Conservation (phyloP, 2,888 invertebrate species). For the Dynastes hyllus region DNA sequence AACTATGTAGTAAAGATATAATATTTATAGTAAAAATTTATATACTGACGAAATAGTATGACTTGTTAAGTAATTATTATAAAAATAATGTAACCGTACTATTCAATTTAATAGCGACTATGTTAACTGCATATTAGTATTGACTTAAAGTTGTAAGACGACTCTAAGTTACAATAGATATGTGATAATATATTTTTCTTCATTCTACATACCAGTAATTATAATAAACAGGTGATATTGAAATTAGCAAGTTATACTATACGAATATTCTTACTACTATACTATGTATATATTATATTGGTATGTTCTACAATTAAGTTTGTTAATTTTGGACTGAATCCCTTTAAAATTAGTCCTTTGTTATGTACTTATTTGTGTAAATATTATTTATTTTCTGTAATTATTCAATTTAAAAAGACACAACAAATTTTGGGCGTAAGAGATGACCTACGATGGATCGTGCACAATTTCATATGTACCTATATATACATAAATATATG, state of each 20-base stretch:
- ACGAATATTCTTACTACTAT: conserved; percentile 24
- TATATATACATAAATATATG: conserved; percentile 37
- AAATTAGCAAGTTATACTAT: conserved; percentile 53
- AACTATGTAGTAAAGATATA: conserved; percentile 53
- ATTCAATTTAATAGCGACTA: conserved; percentile 24
- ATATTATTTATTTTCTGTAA: conserved; percentile 61
- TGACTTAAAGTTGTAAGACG: conserved; percentile 1
- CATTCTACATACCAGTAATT: conserved; percentile 28
- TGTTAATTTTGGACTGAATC: conserved; percentile 52
- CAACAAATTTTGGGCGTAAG: conserved; percentile 37
- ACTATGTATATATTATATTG: conserved; percentile 50
- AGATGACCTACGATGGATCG: conserved; percentile 30
- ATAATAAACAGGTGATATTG: conserved; percentile 43
- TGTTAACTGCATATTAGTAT: conserved; percentile 15
- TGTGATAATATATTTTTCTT: background rate
- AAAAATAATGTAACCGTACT: conserved; percentile 44
- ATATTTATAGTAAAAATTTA: conserved; percentile 40
- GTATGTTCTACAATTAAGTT: conserved; percentile 53
- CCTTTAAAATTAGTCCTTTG: conserved; percentile 56
- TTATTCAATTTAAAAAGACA: conserved; percentile 50
- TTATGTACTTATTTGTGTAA: conserved; percentile 62
- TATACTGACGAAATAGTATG: conserved; percentile 47
- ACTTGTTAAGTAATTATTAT: conserved; percentile 49
- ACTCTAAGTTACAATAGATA: conserved; percentile 24
- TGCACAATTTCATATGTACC: conserved; percentile 52